Evolutionary conservation across 2,888 invertebrate species (phyloP), one percentile per base, ranked within the genome.

Genomic region (Metopia argyrocephala): DNA sequence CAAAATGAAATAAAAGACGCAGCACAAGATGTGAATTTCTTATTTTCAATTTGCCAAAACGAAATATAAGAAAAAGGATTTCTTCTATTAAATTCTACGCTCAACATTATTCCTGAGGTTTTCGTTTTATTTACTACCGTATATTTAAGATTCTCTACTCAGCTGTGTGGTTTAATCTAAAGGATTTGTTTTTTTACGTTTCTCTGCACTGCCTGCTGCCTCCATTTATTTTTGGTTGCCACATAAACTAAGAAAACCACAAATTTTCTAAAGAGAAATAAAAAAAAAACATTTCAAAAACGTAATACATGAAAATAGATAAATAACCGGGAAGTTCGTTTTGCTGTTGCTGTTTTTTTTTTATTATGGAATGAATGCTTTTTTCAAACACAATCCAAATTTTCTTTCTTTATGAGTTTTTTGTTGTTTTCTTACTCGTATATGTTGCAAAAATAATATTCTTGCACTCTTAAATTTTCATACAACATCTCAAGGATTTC

Each of bases 1-100:
- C 18, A 52, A 48, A 61, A 1, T 2, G 20, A 28, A 48, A 45
- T 46, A 54, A 66, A 61, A 81, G 65, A 70, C 74, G 31, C 9
- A 57, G 38, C 48, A 74, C 76, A 76, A 81, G 70, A 81, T 78
- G 78, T 78, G 81, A 81, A 81, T 81, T 81, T 81, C 65, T 69
- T 78, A 81, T 81, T 84, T 84, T 84, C 83, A 83, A 84, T 84
- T 84, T 84, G 82, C 79, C 80, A 80, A 73, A 76, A 73, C 6
- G 2, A 0, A 31, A 31, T 4, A 5, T 3, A 31, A 70, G 70
- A 74, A 62, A 81, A 75, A 75, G 38, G 61, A 21, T 50, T 70
- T 66, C 45, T 69, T 70, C 65, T 27, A 20, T 78, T 81, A 75
- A 74, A 74, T 81, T 74, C 70, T 71, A 38, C 48, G 69, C 56